Percentiles rank a stretch among this genome's conserved stretches.
Conservation (phyloP, 1,140 invertebrate genomes). For the Drosophila cardini region DNA sequence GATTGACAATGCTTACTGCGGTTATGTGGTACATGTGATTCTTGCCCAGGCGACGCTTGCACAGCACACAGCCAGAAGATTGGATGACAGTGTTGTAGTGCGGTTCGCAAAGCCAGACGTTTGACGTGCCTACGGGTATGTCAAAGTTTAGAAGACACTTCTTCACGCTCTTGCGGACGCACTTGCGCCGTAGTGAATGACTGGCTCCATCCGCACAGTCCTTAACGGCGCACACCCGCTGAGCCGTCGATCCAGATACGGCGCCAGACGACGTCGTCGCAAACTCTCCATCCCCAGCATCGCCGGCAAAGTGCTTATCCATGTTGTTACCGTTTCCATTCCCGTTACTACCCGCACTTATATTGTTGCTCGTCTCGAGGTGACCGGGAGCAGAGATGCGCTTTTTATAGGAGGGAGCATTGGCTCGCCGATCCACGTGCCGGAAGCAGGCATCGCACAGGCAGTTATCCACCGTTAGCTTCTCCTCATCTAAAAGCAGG, state of each 20-base stretch:
- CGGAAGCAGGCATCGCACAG: conserved; percentile 93
- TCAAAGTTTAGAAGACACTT: conserved; percentile 86
- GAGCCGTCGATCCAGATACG: conserved; percentile 60
- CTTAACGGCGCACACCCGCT: conserved; percentile 86
- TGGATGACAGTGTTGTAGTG: conserved; percentile 88
- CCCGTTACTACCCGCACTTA: background rate
- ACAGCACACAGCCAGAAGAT: conserved; percentile 90
- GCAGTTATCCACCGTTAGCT: conserved; percentile 91
- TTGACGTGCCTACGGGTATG: conserved; percentile 66
- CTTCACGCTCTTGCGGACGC: conserved; percentile 89
- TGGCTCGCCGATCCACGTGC: conserved; percentile 92
- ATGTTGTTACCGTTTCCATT: conserved; percentile 11
- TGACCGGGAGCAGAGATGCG: conserved; percentile 81
- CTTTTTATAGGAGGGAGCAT: conserved; percentile 87
- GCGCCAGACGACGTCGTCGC: conserved; percentile 21
- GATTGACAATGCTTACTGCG: conserved; percentile 75
- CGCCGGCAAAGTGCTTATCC: conserved; percentile 54
- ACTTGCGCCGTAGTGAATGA: conserved; percentile 90
- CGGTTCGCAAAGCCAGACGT: conserved; percentile 87
- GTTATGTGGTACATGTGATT: conserved; percentile 89
- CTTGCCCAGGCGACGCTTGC: conserved; percentile 89
- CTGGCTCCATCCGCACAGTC: conserved; percentile 88
- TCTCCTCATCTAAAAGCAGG: conserved; percentile 87
- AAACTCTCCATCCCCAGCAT: conserved; percentile 26
- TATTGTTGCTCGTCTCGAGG: conserved; percentile 54